Percentiles rank a stretch among this genome's conserved stretches.
These are phyloP conservation scores for Protonibea diacanthus DNA, from an alignment of 2,797 vertebrate genomes.

Conservation along the genomic window DNA sequence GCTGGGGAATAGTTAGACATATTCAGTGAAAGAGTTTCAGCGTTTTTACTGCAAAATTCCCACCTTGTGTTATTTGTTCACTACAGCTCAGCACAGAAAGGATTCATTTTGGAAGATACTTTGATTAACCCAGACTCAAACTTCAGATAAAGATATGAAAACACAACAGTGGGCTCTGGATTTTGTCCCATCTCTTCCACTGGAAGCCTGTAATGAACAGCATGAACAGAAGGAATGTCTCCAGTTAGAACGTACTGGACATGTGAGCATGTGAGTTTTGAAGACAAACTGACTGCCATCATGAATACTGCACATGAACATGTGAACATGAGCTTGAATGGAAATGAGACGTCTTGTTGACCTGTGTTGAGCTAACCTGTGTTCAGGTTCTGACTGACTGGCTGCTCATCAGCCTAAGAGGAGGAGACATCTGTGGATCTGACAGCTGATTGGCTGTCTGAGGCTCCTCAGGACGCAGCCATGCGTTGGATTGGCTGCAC, in stretches of 20 bases:
- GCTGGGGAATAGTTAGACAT: too few species aligned
- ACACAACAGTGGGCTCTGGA: background rate
- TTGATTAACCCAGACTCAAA: background rate
- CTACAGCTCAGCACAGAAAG: background rate
- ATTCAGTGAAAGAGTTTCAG: too few species aligned
- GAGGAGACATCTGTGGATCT: slow-evolving; percentile 76
- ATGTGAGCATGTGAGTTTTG: background rate
- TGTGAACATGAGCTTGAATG: slow-evolving; percentile 6
- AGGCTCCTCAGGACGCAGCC: slow-evolving; percentile 65
- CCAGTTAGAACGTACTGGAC: background rate
- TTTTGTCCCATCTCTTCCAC: background rate
- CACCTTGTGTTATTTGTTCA: background rate
- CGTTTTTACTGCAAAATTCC: too few species aligned
- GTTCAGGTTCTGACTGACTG: slow-evolving; percentile 43
- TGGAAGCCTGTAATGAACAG: background rate
- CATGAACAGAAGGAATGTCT: background rate
- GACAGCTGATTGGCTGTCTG: slow-evolving; percentile 75
- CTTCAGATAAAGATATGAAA: background rate
- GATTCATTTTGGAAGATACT: background rate
- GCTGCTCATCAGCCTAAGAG: slow-evolving; percentile 73
- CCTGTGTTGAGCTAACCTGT: slow-evolving; percentile 2
- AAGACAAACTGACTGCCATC: background rate
- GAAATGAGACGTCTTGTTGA: slow-evolving; percentile 3
- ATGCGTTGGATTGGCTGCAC: slow-evolving; percentile 82
- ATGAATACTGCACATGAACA: slow-evolving; percentile 5